Percentiles rank a stretch among this genome's conserved stretches.
Conservation (phyloP, 2,113 vertebrate species). For the Entosphenus tridentatus region DNA sequence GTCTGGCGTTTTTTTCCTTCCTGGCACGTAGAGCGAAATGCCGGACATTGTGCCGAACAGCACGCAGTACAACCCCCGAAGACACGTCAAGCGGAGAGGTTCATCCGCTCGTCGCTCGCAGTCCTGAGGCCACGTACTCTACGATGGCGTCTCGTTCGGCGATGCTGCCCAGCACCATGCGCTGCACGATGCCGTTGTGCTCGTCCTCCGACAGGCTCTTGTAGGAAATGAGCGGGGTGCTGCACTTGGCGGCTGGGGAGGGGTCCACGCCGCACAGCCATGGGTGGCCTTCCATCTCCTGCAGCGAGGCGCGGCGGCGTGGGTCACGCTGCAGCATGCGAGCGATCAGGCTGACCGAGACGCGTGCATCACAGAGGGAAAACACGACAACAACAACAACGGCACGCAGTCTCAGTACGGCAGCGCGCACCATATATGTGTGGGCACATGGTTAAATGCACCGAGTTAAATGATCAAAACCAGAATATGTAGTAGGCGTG, state of each 20-base stretch:
- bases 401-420: background rate
- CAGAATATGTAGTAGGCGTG: too few relatives aligned
- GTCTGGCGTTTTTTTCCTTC: too few relatives aligned
- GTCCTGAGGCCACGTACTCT: slow-evolving; percentile 35
- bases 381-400: background rate
- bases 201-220: slow-evolving; percentile 88
- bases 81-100: too few relatives aligned
- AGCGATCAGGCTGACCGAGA: slow-evolving; percentile 49
- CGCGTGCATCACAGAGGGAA: background rate
- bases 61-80: too few relatives aligned
- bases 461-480: too few relatives aligned
- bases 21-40: too few relatives aligned
- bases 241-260: slow-evolving; percentile 81
- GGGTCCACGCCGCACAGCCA: slow-evolving; percentile 94
- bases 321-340: slow-evolving; percentile 92
- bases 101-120: too few relatives aligned
- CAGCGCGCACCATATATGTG: too few relatives aligned
- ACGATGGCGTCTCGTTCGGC: slow-evolving; percentile 74
- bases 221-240: slow-evolving; percentile 75
- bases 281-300: slow-evolving; percentile 68
- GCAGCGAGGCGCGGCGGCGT: slow-evolving; percentile 59
- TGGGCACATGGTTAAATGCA: too few relatives aligned
- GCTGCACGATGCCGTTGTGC: slow-evolving; percentile 89
- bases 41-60: too few relatives aligned
- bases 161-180: slow-evolving; percentile 90